Evolutionary conservation across 1,140 invertebrate genomes (phyloP).

Genomic region (Scaptodrosophila lebanonensis): DNA sequence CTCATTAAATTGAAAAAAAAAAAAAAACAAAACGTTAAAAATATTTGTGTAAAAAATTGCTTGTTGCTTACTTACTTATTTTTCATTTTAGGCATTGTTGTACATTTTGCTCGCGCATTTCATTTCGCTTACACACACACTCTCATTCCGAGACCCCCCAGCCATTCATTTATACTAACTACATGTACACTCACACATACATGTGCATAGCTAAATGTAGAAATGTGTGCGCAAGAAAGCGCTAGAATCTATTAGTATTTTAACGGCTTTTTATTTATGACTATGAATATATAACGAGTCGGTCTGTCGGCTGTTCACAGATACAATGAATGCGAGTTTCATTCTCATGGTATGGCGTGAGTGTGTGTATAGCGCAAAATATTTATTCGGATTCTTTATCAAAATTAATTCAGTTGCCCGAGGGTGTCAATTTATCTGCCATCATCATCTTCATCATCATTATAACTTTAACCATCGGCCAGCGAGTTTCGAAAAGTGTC

Average conservation of each 20-base stretch:
- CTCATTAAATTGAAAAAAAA: too few relatives aligned
- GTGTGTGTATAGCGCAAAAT: conserved; percentile 24
- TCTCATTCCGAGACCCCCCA: too few relatives aligned
- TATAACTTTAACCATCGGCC: conserved; percentile 34
- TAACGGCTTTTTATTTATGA: conserved; percentile 61
- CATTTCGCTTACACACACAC: too few relatives aligned
- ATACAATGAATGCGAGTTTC: too few relatives aligned
- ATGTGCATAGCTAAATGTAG: background rate
- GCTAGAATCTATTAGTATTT: conserved; percentile 56
- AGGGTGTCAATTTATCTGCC: conserved; percentile 68
- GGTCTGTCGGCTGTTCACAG: too few relatives aligned
- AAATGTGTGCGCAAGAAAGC: conserved; percentile 54
- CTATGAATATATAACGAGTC: conserved; percentile 30
- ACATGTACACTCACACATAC: too few relatives aligned
- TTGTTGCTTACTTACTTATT: too few relatives aligned
- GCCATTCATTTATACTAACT: too few relatives aligned
- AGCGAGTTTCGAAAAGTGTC: conserved; percentile 43
- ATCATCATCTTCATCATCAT: conserved; percentile 45
- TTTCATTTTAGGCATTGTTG: too few relatives aligned
- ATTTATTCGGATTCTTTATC: conserved; percentile 23
- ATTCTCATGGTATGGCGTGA: too few relatives aligned
- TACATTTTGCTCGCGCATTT: too few relatives aligned
- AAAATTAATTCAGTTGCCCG: conserved; percentile 63
- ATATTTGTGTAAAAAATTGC: conserved; percentile 37
- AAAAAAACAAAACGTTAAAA: conserved; percentile 48